Base-by-base conservation (phyloP, 2,113 vertebrate genomes). In the Phaetusa simplex region DNA sequence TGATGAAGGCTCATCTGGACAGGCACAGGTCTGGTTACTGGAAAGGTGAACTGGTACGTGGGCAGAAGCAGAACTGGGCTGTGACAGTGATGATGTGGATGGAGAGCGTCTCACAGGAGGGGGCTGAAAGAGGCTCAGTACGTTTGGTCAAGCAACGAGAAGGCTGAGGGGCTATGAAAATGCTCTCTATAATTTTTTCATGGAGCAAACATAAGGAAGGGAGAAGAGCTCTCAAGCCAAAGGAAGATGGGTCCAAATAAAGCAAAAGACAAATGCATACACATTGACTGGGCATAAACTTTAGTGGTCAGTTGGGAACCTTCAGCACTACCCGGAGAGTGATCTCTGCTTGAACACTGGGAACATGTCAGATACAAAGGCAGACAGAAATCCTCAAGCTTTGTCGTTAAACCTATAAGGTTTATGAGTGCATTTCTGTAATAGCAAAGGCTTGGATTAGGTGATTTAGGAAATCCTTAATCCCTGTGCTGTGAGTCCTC, bases 71-170 rank as follows among this genome's bases (percentile, higher is more conserved):
- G 53, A 69, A 38, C 20, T 32, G 58, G 62, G 42, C 55, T 59
- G 56, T 13, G 56, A 5, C 36, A 30, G 81, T 1, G 30, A 40
- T 38, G 30, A 3, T 0, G 1, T 6, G 47, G 53, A 32, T n/a
- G 59, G 56, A 65, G 52, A 42, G 2, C 4, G 0, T 67, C 30
- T 11, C 56, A 29, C 32, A 9, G 42, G 29, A 42, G 19, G 20
- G 36, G 30, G 26, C 23, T 59, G 21, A 7, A 69, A 16, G 76
- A 49, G 40, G 14, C 29, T 78, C 65, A 38, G 10, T 14, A 23
- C 1, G 1, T 56, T 71, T 52, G 62, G 50, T 27, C 30, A 43
- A 61, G 47, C 52, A 30, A 6, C 17, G 30, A 23, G 50, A 64
- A 66, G 8, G 36, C 21, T 66, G 62, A n/a, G 24, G 47, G 20